A percentile compares a stretch with the other conserved stretches of the same genome.
phyloP scores from a whole-genome alignment of 2,113 vertebrate species.

The Lontra canadensis region DNA sequence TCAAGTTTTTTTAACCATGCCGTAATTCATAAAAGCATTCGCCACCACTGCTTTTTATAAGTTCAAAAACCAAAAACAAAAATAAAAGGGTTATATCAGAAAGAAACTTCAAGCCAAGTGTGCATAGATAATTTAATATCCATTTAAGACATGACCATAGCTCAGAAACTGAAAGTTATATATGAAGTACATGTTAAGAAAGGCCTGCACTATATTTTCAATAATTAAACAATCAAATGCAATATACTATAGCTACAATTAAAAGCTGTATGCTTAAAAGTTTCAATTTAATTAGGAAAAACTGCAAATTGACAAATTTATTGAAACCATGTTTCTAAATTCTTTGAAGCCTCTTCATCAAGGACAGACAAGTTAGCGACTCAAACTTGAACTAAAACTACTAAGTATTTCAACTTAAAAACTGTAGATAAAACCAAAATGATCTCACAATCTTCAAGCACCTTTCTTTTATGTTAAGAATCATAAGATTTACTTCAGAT shows the following conservation, averaged over 20 bases:
- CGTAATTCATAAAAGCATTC: not conserved
- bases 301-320: not conserved
- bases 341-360: conserved; percentile 34
- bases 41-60: not conserved
- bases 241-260: not conserved
- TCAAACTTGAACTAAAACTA: conserved; percentile 51
- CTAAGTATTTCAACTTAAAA: conserved; percentile 35
- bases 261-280: not conserved
- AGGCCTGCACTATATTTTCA: conserved; percentile 19
- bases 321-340: conserved; percentile 46
- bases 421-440: conserved; percentile 14
- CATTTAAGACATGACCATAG: not conserved
- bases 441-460: conserved; percentile 24
- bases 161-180: conserved; percentile 48
- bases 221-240: conserved; percentile 45
- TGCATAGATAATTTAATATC: not conserved
- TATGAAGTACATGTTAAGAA: conserved; percentile 35
- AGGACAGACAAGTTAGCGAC: not conserved
- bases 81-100: not conserved
- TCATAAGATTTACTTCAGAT: conserved; percentile 38
- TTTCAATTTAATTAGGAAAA: conserved; percentile 48
- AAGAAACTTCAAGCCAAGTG: not conserved
- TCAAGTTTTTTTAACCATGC: not conserved
- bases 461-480: conserved; percentile 38
- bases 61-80: not conserved